Evolutionary conservation across 1,140 invertebrate genomes (phyloP), one percentile per base, ranked within the genome.

Genomic region (Vanessa tameamea): DNA sequence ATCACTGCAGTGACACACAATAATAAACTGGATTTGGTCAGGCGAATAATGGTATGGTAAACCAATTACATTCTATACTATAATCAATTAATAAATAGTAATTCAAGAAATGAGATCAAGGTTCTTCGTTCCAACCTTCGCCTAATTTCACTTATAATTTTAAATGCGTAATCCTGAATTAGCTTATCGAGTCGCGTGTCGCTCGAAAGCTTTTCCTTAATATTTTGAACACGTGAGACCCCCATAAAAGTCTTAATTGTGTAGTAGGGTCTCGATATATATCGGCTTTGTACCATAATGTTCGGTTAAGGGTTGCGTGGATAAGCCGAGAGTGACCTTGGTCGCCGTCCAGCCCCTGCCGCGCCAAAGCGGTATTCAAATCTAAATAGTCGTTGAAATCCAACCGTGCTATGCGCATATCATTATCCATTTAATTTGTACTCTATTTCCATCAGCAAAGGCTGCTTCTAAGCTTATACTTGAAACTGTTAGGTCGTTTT

Each of bases 311-410:
- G 80, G 81, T 89, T 90, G 89, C 90, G 89, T 91, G 90, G 86
- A 86, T 70, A 83, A 76, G 80, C 83, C 72, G 82, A 89, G 84
- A 90, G 75, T 84, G 88, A 91, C 90, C 90, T 91, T 92, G 89
- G 76, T 66, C 64, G 55, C 53, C 76, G 72, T 81, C 79, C 83
- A 81, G 80, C 75, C 83, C 83, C 77, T 69, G 50, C 76, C 72
- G 57, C 77, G 72, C 83, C 81, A 78, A 77, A 76, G 72, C 76
- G 79, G 84, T 86, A 86, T 90, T 84, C 86, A 88, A 88, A 87
- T 89, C 87, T 83, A 85, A 90, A 82, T 86, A 88, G 86, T 87
- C 81, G 84, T 50, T 82, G 59, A 69, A 72, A 81, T 82, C 78
- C 79, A 80, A 82, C 84, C 82, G 88, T 77, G 71, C 79, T 81